Base-by-base conservation (phyloP, 2,888 invertebrate species). In the Pelosia muscerda region DNA sequence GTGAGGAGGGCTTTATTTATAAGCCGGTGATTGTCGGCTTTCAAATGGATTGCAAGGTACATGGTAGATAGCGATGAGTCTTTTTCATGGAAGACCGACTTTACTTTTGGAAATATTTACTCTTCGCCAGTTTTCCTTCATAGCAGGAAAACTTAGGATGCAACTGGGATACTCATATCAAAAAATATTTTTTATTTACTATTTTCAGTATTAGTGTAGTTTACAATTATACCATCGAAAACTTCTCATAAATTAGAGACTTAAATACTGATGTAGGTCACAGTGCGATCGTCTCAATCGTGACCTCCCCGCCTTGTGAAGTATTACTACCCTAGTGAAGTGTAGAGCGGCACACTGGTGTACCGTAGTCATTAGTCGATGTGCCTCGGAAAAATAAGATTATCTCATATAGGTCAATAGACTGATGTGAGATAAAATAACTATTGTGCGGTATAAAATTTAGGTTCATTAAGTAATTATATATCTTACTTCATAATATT, bases 361-460 rank as follows among this genome's bases (percentile, higher is more conserved):
- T n/a, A n/a, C 19, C 49, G n/a, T 9, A n/a, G n/a, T 49, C 49
- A 49, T 49, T 49, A 49, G 49, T 49, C n/a, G n/a, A 1, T 2
- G 49, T 49, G 49, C n/a, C 49, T 49, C 49, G 49, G 49, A n/a
- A 49, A n/a, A 49, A 49, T 49, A 49, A 49, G 49, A 49, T 49
- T 49, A 49, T 49, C 49, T 49, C 9, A 9, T 1, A n/a, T 42
- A 49, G 9, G 6, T 49, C 49, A 49, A 2, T n/a, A 49, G n/a
- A 42, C 2, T 9, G 5, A n/a, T 2, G n/a, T 3, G n/a, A 49
- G n/a, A n/a, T 9, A 49, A 49, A 42, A 42, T 5, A 6, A 6
- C 1, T 42, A 1, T 3, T 42, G 19, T 49, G 9, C 19, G 6
- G 19, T 42, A 15, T 8, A 9, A 8, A 49, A n/a, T 49, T 49